Evolutionary conservation across 2,113 vertebrate genomes (phyloP).

Genomic region (Gorsachius goisagi): DNA sequence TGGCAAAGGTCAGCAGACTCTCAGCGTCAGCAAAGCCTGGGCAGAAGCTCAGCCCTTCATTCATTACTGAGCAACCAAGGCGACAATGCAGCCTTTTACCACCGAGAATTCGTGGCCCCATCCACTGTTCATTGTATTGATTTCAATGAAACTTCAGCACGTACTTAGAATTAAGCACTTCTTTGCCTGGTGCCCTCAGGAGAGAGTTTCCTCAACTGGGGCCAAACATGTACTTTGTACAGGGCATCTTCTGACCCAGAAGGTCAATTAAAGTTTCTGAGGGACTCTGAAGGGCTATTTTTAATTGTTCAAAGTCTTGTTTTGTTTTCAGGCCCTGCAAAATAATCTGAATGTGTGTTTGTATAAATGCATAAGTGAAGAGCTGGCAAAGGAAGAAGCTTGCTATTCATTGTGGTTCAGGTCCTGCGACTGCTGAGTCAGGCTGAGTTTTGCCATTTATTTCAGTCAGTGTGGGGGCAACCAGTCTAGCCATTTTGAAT

Average conservation of each 20-base stretch:
- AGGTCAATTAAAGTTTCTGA: slow-evolving; percentile 14
- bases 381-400: background rate
- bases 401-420: background rate
- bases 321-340: slow-evolving; percentile 24
- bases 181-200: slow-evolving; percentile 16
- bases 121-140: slow-evolving; percentile 47
- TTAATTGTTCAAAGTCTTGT: slow-evolving; percentile 17
- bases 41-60: slow-evolving; percentile 16
- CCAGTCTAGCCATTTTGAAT: background rate
- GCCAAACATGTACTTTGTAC: slow-evolving; percentile 49
- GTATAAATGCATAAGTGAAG: background rate
- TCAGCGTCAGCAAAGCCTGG: background rate
- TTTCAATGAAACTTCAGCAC: background rate
- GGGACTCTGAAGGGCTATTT: slow-evolving; percentile 1
- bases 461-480: background rate
- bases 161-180: background rate
- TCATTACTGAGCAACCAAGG: background rate
- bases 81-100: slow-evolving; percentile 35
- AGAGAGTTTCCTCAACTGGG: slow-evolving; percentile 34
- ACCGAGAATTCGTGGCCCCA: accelerated
- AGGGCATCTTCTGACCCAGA: slow-evolving; percentile 26
- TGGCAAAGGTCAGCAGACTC: slow-evolving; percentile 48
- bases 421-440: background rate
- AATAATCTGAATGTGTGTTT: slow-evolving; percentile 26
- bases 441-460: background rate